phyloP scores from a whole-genome alignment of 2,888 invertebrate genomes.

The Strigamia crassipes region DNA sequence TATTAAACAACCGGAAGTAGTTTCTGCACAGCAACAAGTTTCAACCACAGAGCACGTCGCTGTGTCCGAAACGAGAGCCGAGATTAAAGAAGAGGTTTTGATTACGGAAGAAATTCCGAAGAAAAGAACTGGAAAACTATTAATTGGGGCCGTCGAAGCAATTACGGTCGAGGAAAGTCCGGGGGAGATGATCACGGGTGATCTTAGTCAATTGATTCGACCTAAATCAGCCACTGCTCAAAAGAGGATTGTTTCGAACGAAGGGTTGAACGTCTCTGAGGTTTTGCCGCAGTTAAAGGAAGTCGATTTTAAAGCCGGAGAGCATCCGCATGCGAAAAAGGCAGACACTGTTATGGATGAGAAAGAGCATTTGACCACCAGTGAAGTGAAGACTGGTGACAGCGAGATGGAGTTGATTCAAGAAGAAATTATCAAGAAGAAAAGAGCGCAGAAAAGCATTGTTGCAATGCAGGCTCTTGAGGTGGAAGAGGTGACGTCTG shows the following conservation, averaged over 20 bases:
- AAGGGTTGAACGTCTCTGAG: constrained; percentile 36
- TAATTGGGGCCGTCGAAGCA: constrained; percentile 13
- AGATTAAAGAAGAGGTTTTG: constrained; percentile 47
- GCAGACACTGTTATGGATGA: constrained; percentile 28
- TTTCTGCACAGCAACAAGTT: constrained; percentile 54
- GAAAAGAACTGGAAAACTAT: not conserved
- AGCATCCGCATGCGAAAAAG: constrained; percentile 24
- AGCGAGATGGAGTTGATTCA: constrained; percentile 1
- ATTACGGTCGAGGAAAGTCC: constrained; percentile 45
- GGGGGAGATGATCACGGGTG: not conserved
- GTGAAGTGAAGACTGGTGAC: constrained; percentile 45
- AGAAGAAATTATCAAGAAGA: not conserved
- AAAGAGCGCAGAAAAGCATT: not conserved
- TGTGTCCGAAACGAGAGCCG: constrained; percentile 43
- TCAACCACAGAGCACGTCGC: constrained; percentile 27
- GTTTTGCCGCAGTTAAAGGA: constrained; percentile 45
- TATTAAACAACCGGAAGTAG: constrained; percentile 58
- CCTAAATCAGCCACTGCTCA: constrained; percentile 39
- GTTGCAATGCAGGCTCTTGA: not conserved
- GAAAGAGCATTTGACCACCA: constrained; percentile 27
- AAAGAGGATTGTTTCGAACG: constrained; percentile 38
- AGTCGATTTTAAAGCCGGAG: constrained; percentile 25
- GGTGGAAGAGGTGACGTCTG: constrained; percentile 28
- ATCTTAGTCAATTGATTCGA: not conserved
- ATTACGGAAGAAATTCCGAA: constrained; percentile 45